Percentiles rank a stretch among this genome's conserved stretches.
Conservation (phyloP, 2,888 invertebrate genomes). For the Oscheius onirici region DNA sequence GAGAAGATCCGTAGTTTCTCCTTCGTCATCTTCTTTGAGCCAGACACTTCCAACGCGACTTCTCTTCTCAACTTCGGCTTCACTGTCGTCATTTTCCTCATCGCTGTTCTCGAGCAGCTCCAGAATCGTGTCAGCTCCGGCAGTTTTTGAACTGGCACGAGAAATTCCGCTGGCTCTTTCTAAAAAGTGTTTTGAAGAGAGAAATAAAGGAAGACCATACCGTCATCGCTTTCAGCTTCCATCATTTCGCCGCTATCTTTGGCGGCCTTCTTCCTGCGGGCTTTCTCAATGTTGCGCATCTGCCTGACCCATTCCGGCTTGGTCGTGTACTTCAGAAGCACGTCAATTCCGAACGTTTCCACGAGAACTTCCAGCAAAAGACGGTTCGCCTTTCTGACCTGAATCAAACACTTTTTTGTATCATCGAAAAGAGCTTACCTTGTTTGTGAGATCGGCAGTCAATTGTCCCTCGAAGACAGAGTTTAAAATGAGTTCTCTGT, state of each 20-base stretch:
- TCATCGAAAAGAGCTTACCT: constrained; percentile 28
- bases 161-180: constrained; percentile 36
- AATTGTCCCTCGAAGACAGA: constrained; percentile 62
- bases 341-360: constrained; percentile 61
- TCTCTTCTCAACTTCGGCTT: constrained; percentile 48
- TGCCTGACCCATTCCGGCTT: constrained; percentile 64
- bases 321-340: constrained; percentile 52
- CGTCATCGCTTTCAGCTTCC: constrained; percentile 55
- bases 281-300: constrained; percentile 65
- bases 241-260: constrained; percentile 39
- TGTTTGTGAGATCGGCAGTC: constrained; percentile 55
- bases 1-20: constrained; percentile 58
- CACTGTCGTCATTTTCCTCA: constrained; percentile 56
- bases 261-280: constrained; percentile 42
- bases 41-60: constrained; percentile 55
- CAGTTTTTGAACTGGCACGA: constrained; percentile 52
- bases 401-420: not conserved
- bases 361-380: constrained; percentile 65
- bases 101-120: constrained; percentile 64
- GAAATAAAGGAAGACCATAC: constrained; percentile 17
- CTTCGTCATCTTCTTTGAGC: constrained; percentile 59
- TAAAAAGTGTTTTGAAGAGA: not conserved
- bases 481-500: constrained; percentile 60
- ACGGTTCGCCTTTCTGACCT: constrained; percentile 65
- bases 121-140: constrained; percentile 66